Base-by-base conservation (phyloP, 2,797 vertebrate genomes). In the Lutjanus campechanus region DNA sequence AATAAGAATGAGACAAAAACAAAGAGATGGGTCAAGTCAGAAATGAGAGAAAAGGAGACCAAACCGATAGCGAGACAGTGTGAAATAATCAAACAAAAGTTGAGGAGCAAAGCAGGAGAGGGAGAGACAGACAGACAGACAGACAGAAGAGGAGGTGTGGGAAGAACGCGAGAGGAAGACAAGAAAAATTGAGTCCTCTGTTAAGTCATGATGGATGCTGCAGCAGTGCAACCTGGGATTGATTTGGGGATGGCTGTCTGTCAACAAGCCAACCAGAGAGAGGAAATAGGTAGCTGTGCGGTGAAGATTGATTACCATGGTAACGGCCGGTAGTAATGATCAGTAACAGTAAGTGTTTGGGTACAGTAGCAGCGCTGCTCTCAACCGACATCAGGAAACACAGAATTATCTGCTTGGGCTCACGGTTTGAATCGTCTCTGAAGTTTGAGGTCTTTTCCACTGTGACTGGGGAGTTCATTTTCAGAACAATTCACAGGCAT, bases 231-330 rank as follows among this genome's bases (percentile, higher is more conserved):
- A 71, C 71, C 72, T 77, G 71, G 82, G 86, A 90, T 81, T 90
- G 87, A 92, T 91, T 88, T 85, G 66, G 49, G 44, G 85, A 88
- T 62, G 82, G 75, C 71, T 86, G 75, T 75, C 87, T 78, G 88
- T 91, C 91, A 87, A 66, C 82, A 71, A 71, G 56, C 64, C 79
- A 75, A 77, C 73, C 59, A 70, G 73, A 77, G 80, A 83, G 81
- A 79, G 73, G 84, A 84, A 82, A 76, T 83, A 36, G 80, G 81
- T 59, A 73, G 63, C 50, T 7, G 60, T 55, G 72, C 65, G 78
- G 79, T 55, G 49, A 70, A 69, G 79, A 88, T 86, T 75, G 80
- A 87, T 89, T 55, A 46, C 70, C 47, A 59, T 54, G 46, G 77
- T 68, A 83, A 86, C 71, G 44, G 77, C 56, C 11, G 1, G 47